Percentiles rank a stretch among this genome's conserved stretches.
Evolutionary conservation across 2,113 vertebrate genomes (phyloP).

Genomic region (Xiphophorus couchianus): DNA sequence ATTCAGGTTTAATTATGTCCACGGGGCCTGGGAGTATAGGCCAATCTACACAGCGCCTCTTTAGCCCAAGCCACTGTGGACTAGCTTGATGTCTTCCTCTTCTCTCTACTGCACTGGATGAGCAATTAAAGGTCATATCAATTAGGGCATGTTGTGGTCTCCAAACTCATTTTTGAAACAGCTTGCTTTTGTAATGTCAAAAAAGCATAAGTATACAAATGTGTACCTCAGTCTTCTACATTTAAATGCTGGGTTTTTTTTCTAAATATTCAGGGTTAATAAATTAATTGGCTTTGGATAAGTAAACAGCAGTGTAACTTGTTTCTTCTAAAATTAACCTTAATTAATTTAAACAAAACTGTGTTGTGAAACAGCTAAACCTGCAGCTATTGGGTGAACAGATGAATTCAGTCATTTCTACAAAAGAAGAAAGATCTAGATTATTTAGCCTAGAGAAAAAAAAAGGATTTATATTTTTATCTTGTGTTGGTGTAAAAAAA

Average conservation of each 20-base stretch:
- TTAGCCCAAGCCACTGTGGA: constrained; percentile 79
- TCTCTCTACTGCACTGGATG: constrained; percentile 77
- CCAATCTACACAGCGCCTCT: constrained; percentile 75
- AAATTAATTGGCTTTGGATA: constrained; percentile 17
- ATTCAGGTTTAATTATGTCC: constrained; percentile 86
- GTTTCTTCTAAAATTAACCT: no score
- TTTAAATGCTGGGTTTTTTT: constrained; percentile 22
- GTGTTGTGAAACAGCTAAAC: background rate
- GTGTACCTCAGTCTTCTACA: constrained; percentile 44
- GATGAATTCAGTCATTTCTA: constrained; percentile 24
- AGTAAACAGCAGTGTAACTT: background rate
- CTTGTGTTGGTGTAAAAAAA: constrained; percentile 50
- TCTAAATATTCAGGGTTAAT: constrained; percentile 7
- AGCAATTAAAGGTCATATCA: constrained; percentile 87
- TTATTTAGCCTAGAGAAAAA: constrained; percentile 47
- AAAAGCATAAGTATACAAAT: constrained; percentile 64
- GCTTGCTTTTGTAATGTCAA: constrained; percentile 74
- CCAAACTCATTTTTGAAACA: constrained; percentile 81
- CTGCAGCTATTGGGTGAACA: constrained; percentile 23
- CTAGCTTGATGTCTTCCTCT: constrained; percentile 82
- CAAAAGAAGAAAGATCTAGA: constrained; percentile 30
- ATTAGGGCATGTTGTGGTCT: constrained; percentile 84
- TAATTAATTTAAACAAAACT: constrained; percentile 19
- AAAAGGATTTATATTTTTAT: constrained; percentile 44
- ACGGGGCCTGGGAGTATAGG: constrained; percentile 78